These are phyloP conservation scores for Meleagris gallopavo DNA, from an alignment of 2,113 vertebrate species.

Conservation along the genomic window DNA sequence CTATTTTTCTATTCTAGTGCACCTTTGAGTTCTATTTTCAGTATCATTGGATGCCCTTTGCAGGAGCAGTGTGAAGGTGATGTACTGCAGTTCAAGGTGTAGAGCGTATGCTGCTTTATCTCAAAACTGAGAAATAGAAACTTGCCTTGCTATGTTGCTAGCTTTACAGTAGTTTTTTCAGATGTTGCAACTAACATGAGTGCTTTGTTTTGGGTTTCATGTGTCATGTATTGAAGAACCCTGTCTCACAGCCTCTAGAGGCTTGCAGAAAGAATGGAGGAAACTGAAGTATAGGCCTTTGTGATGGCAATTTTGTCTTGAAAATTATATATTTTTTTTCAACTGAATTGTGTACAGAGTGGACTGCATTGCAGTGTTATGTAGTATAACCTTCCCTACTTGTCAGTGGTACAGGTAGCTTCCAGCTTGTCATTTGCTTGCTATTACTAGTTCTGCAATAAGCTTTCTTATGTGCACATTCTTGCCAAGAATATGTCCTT, in stretches of 20 bases:
- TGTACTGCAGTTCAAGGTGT: neutral
- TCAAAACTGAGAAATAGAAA: neutral
- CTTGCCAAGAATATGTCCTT: neutral
- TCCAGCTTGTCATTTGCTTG: neutral
- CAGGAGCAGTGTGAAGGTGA: neutral
- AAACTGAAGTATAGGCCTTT: neutral
- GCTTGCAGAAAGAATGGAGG: neutral
- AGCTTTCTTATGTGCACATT: neutral
- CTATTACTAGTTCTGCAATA: neutral
- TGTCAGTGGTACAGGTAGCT: neutral
- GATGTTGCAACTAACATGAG: neutral
- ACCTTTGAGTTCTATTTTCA: neutral
- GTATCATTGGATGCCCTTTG: neutral
- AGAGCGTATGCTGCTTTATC: neutral
- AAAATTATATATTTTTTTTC: neutral
- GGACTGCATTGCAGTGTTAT: rapidly evolving
- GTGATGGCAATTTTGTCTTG: neutral
- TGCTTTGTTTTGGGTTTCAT: neutral
- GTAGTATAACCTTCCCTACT: neutral
- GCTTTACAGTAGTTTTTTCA: neutral
- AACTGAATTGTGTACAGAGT: rapidly evolving
- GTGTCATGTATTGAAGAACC: neutral
- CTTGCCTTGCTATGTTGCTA: neutral
- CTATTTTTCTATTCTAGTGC: neutral
- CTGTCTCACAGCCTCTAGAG: neutral